These are phyloP conservation scores for Mastigias papua DNA, from an alignment of 30 jellyfish, hydroid and myxozoan genomes.

Conservation along the genomic window DNA sequence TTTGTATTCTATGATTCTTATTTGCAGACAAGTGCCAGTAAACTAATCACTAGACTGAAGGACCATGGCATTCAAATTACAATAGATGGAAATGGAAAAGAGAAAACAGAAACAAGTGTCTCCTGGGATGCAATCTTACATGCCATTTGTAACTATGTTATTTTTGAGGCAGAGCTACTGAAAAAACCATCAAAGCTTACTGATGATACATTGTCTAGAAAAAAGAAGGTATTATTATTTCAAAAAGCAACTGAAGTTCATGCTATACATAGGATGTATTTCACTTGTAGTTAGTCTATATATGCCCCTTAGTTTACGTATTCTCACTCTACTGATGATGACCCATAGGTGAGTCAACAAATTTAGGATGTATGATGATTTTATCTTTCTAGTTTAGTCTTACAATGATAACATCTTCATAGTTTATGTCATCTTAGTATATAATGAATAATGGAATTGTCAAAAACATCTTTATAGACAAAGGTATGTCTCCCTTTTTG, in stretches of 20 bases:
- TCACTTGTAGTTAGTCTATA: too few relatives aligned
- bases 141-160: slow-evolving; percentile 35
- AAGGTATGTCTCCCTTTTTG: too few relatives aligned
- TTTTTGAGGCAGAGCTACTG: slow-evolving; percentile 48
- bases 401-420: too few relatives aligned
- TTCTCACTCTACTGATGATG: too few relatives aligned
- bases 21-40: slow-evolving; percentile 29
- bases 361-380: too few relatives aligned
- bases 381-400: too few relatives aligned
- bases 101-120: slow-evolving; percentile 14
- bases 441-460: too few relatives aligned
- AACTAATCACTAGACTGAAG: slow-evolving; percentile 37
- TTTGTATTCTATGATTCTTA: not conserved
- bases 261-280: not conserved
- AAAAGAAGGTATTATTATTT: slow-evolving; percentile 32
- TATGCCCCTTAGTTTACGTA: too few relatives aligned
- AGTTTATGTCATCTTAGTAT: too few relatives aligned
- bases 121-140: slow-evolving; percentile 41
- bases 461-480: too few relatives aligned
- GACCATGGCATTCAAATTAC: slow-evolving; percentile 41
- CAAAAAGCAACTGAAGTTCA: not conserved
- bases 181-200: slow-evolving; percentile 54
- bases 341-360: too few relatives aligned
- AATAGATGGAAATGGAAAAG: slow-evolving; percentile 23
- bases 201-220: slow-evolving; percentile 43